A percentile compares a stretch with the other conserved stretches of the same genome.
Conservation (phyloP, 2,113 vertebrate genomes). For the Larimichthys crocea region DNA sequence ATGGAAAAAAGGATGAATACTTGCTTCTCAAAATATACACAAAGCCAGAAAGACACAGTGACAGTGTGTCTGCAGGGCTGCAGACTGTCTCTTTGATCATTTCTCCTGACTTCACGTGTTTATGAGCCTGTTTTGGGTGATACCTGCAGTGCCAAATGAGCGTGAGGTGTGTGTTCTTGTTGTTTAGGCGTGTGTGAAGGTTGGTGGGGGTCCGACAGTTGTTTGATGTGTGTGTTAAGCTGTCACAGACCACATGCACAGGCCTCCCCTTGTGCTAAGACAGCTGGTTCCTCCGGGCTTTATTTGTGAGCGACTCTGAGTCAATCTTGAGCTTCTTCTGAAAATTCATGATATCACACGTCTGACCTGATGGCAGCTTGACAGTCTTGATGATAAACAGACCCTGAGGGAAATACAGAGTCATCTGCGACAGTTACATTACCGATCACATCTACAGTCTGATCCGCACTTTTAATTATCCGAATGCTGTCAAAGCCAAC, state of each 20-base stretch:
- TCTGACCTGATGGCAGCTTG: slow-evolving; percentile 1
- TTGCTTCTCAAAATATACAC: slow-evolving; percentile 9
- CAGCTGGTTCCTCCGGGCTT: slow-evolving; percentile 65
- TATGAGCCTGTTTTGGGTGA: slow-evolving; percentile 48
- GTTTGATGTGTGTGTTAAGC: slow-evolving; percentile 76
- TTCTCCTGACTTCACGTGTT: slow-evolving; percentile 30
- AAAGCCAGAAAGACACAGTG: slow-evolving; percentile 25
- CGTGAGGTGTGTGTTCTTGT: slow-evolving; percentile 53
- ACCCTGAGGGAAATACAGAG: slow-evolving; percentile 14
- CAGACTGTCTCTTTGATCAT: slow-evolving; percentile 53
- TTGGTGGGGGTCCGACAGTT: slow-evolving; percentile 54
- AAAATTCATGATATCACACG: slow-evolving; percentile 40
- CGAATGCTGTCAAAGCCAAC: slow-evolving; percentile 50
- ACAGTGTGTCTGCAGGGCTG: slow-evolving; percentile 35
- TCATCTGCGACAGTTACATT: slow-evolving; percentile 19
- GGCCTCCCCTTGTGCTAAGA: slow-evolving; percentile 38
- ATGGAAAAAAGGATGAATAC: not conserved
- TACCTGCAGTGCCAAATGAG: slow-evolving; percentile 22
- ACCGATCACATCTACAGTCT: slow-evolving; percentile 24
- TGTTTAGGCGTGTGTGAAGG: slow-evolving; percentile 52
- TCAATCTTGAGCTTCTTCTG: not conserved
- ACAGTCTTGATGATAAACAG: slow-evolving; percentile 14
- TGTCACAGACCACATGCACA: slow-evolving; percentile 70
- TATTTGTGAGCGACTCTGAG: slow-evolving; percentile 41
- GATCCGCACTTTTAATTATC: slow-evolving; percentile 37